Base-by-base conservation (phyloP, 2,888 invertebrate species). In the Acheta domesticus region DNA sequence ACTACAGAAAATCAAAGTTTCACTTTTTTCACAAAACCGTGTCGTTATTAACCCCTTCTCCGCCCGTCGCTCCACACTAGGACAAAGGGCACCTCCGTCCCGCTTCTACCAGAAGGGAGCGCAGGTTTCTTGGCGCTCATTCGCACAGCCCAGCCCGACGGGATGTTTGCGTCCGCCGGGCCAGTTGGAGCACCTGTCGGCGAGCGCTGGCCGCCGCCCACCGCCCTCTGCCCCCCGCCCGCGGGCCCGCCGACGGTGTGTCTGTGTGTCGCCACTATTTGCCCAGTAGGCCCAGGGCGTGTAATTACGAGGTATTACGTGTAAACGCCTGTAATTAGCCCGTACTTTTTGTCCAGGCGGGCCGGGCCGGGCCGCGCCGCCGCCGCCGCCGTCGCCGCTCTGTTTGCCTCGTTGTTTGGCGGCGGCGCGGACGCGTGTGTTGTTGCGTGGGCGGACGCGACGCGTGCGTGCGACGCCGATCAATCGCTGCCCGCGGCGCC, bases 261-360 rank as follows among this genome's bases (percentile, higher is more conserved):
- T 62, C 62, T 62, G 16, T 62, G 62, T 62, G 62, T 62, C 62
- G 62, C 62, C 62, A 62, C 62, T 62, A 62, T 62, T 62, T 62
- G 62, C 62, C 62, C 62, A 62, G 62, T 62, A 62, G 62, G n/a
- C 62, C 62, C 62, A 62, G 62, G n/a, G 62, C 62, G 62, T 62
- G 62, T 62, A 62, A 62, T 62, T 62, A 62, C 62, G 62, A 5
- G 62, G 62, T 62, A 62, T 62, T 62, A 62, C 62, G n/a, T 62
- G 62, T 62, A 62, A 62, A 62, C 62, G 62, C 62, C 62, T 62
- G 62, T 62, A 62, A 62, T 62, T 62, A 62, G n/a, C 14, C 62
- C 62, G 16, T 19, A 62, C 62, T 62, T 62, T 62, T n/a, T 62
- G 62, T 62, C 62, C 16, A 62, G 14, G 4, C 16, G 14, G 12